Conservation (phyloP, 2,888 invertebrate genomes). For the Lasioglossum figueresi region DNA sequence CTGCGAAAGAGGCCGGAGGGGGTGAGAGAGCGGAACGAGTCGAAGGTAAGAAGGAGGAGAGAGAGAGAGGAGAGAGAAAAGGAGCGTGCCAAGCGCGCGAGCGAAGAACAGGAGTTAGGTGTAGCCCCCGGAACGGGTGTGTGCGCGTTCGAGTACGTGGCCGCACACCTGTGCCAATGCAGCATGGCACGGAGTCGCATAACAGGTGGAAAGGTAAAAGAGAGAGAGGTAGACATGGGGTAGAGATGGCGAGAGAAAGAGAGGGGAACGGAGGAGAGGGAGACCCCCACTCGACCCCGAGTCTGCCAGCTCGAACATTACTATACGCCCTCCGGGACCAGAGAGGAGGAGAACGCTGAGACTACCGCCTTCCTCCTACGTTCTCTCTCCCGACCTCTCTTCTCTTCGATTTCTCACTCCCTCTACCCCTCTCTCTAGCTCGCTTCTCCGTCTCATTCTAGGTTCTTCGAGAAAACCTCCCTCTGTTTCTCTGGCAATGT, state of each 20-base stretch:
- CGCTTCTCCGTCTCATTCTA: background rate
- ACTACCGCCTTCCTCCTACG: constrained; percentile 81
- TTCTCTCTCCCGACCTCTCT: constrained; percentile 51
- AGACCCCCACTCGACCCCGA: constrained; percentile 74
- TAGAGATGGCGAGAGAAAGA: constrained; percentile 56
- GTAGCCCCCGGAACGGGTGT: constrained; percentile 49
- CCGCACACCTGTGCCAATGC: constrained; percentile 76
- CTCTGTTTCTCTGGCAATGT: too few relatives aligned
- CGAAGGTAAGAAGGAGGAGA: constrained; percentile 48
- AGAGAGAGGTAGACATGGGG: constrained; percentile 54
- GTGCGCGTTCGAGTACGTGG: constrained; percentile 56
- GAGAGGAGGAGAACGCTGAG: constrained; percentile 83
- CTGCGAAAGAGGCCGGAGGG: constrained; percentile 38
- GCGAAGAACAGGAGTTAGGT: constrained; percentile 51
- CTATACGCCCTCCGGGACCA: constrained; percentile 82
- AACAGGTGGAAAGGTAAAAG: constrained; percentile 80
- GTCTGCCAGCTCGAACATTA: constrained; percentile 79
- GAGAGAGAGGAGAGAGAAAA: constrained; percentile 43
- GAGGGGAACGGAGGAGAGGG: constrained; percentile 67
- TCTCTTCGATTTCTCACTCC: constrained; percentile 41
- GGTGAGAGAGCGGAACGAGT: constrained; percentile 8
- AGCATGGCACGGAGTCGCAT: constrained; percentile 76
- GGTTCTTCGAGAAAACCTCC: background rate
- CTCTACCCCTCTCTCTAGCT: constrained; percentile 2
- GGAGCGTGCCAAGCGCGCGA: constrained; percentile 27